Base-by-base conservation (phyloP, 2,113 vertebrate species). In the Scophthalmus maximus region DNA sequence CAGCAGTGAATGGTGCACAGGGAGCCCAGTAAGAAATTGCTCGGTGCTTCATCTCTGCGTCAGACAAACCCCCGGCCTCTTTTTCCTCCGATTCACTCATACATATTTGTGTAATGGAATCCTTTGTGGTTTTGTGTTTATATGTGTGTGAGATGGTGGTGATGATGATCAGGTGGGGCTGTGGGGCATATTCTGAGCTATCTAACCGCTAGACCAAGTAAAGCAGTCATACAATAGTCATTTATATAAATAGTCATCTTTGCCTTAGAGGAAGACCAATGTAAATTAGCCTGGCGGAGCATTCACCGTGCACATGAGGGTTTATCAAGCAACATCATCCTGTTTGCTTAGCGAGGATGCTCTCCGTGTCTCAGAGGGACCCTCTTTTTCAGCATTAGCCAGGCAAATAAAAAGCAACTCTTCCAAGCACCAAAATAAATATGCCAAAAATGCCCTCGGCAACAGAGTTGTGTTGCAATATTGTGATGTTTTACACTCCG, bases 281-380 rank as follows among this genome's bases (percentile, higher is more conserved):
- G 85, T 64, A 88, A 88, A 91, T 90, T 47, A 88, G 73, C 53
- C 62, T 55, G 77, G 51, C 56, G 75, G 58, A 78, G 70, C 80
- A 68, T 83, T 85, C 79, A 38, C 20, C 40, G 55, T 64, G 81
- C 82, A 86, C 85, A 84, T 42, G 40, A 88, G 84, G 81, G 76
- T 79, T 85, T 85, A 87, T 90, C 86, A 88, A 61, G 76, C 75
- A 73, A 61, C 81, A 81, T 82, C 76, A 83, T 78, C 74, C 57
- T 77, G 69, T 80, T 89, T 79, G 52, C 65, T 74, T 83, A 75
- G 82, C 46, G 80, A 62, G 72, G 77, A 52, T 69, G 49, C 70
- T 82, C 55, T 63, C 36, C 7, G 20, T 63, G 78, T 81, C 49
- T 87, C 85, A 25, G 4, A 65, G 76, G 68, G 74, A 61, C 32